A percentile compares a stretch with the other conserved stretches of the same genome.
These are phyloP conservation scores for Aptenodytes patagonicus DNA, from an alignment of 2,113 vertebrate genomes.

Conservation along the genomic window DNA sequence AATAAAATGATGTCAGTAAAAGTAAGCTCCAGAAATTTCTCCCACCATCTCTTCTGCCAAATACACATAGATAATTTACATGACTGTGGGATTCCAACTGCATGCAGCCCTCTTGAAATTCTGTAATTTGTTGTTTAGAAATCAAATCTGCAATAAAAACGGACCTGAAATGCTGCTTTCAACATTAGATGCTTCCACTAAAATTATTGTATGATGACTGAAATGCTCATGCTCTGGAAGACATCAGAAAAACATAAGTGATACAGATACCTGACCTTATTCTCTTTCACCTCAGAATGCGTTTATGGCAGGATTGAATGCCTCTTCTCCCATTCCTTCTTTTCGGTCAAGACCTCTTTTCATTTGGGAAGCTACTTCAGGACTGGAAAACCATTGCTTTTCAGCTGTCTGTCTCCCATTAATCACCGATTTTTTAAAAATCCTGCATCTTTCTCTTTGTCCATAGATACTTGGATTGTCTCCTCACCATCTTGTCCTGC, in stretches of 20 bases:
- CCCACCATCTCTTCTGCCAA: not conserved
- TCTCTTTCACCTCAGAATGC: not conserved
- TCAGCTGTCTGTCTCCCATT: not conserved
- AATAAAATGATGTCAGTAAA: not conserved
- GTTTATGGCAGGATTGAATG: not conserved
- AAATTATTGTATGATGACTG: not conserved
- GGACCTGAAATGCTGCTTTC: not conserved
- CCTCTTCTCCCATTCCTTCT: not conserved
- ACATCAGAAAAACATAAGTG: not conserved
- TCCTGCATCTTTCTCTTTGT: not conserved
- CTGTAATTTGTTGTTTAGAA: not conserved
- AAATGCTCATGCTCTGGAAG: not conserved
- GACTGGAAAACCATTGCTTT: not conserved
- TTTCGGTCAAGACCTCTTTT: not conserved
- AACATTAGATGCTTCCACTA: not conserved
- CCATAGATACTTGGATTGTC: not conserved
- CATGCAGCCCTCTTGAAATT: not conserved
- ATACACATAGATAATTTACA: not conserved
- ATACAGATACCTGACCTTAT: not conserved
- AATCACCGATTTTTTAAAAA: not conserved
- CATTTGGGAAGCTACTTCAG: not conserved
- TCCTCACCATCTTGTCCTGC: not conserved
- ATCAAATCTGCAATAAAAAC: not conserved
- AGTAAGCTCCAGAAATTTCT: conserved; percentile 27
- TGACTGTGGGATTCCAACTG: not conserved